phyloP scores from a whole-genome alignment of 2,113 vertebrate genomes.

The Oreochromis tanganicae region DNA sequence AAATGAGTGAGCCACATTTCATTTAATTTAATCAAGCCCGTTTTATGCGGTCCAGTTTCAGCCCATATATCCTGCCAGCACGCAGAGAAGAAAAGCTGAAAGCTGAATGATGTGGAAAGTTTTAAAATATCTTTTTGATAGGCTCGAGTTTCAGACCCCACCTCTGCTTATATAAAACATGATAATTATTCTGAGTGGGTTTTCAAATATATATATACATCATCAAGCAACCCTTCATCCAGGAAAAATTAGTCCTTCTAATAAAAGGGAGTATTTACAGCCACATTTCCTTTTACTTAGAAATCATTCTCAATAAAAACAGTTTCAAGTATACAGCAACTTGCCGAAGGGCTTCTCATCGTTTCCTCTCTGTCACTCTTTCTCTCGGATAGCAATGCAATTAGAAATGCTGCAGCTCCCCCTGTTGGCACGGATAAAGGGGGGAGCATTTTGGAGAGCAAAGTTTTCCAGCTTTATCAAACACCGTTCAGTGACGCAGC shows the following conservation, averaged over 20 bases:
- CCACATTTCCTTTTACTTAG: neutral
- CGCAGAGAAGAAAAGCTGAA: neutral
- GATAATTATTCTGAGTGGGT: slow-evolving; percentile 11
- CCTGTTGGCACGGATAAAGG: slow-evolving; percentile 49
- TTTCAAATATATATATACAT: slow-evolving; percentile 6
- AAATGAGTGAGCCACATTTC: slow-evolving; percentile 66
- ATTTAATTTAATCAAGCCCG: slow-evolving; percentile 70
- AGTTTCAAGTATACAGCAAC: neutral
- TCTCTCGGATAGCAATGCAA: neutral
- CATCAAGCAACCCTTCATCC: neutral
- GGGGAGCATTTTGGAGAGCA: neutral
- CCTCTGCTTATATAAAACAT: neutral
- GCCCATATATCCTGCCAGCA: slow-evolving; percentile 38
- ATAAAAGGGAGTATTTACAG: slow-evolving; percentile 6
- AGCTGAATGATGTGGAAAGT: slow-evolving; percentile 35
- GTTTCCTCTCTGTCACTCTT: neutral
- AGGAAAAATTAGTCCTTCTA: neutral
- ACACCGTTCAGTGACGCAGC: neutral
- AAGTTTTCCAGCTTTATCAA: slow-evolving; percentile 8
- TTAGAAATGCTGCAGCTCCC: slow-evolving; percentile 69
- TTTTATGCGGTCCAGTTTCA: slow-evolving; percentile 48
- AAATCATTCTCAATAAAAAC: slow-evolving; percentile 12
- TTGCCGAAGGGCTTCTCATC: neutral
- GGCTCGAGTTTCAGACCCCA: neutral
- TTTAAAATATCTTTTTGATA: slow-evolving; percentile 40